A percentile compares a stretch with the other conserved stretches of the same genome.
phyloP scores from a whole-genome alignment of 2,888 invertebrate species.

The Hartigia nigra region DNA sequence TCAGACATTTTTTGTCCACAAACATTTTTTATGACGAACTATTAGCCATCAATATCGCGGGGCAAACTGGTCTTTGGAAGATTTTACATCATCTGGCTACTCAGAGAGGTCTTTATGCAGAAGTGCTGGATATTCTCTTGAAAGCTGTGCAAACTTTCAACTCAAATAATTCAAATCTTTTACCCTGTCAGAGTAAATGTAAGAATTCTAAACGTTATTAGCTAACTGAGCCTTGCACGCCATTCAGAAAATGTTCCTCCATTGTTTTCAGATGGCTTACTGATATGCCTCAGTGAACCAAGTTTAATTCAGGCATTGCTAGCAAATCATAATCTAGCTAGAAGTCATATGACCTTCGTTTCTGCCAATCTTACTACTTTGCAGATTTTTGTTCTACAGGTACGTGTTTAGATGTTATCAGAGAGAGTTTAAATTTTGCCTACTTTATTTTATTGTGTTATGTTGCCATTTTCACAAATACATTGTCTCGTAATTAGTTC shows the following conservation, averaged over 20 bases:
- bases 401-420: conserved; percentile 44
- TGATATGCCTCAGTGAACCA: conserved; percentile 67
- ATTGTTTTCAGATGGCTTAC: conserved; percentile 62
- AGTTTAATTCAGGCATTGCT: conserved; percentile 65
- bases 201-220: conserved; percentile 4
- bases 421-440: background rate
- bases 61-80: conserved; percentile 73
- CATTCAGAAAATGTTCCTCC: background rate
- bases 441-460: background rate
- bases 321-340: conserved; percentile 65
- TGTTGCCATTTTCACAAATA: background rate
- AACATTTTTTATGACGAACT: conserved; percentile 76
- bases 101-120: conserved; percentile 69
- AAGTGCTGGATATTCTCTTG: conserved; percentile 70
- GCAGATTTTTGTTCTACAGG: conserved; percentile 70
- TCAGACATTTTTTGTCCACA: conserved; percentile 70
- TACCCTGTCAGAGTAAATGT: conserved; percentile 41
- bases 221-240: background rate
- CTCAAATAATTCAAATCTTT: conserved; percentile 38
- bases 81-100: conserved; percentile 70
- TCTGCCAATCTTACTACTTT: conserved; percentile 68
- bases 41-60: conserved; percentile 72
- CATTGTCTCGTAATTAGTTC: background rate
- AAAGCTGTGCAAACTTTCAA: conserved; percentile 61
- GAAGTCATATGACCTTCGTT: conserved; percentile 68